Base-by-base conservation (phyloP, 2,113 vertebrate species). In the Sylvilagus bachmani region DNA sequence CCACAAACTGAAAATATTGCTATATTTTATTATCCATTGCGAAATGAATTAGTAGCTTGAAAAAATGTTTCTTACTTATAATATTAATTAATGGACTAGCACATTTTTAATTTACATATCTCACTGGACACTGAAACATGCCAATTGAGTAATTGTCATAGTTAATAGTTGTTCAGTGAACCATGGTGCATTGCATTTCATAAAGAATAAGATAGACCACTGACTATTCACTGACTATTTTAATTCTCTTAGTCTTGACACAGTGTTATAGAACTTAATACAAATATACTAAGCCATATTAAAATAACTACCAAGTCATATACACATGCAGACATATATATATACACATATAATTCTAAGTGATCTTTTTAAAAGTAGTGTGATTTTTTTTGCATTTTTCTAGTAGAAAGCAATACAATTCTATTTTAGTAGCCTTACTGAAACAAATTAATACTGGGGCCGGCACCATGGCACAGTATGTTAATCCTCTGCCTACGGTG, bases 51-150 rank as follows among this genome's bases (percentile, higher is more conserved):
- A 83, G 73, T 80, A 85, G 36, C 44, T 44, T 27, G 31, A 75
- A n/a, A 82, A 79, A 79, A 89, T 12, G 12, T 66, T 90, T 93
- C 55, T 80, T 75, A n/a, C 25, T 93, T 77, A 83, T n/a, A 88
- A n/a, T 96, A 94, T 88, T 93, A 96, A 97, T 96, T 97, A 96
- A 91, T 89, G 66, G 91, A 25, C 80, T 82, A 92, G 81, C 27
- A 92, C 58, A 96, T 93, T 95, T 69, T 90, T 92, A 91, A 96
- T 96, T 96, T 97, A 92, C 94, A 97, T 96, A 94, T 53, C 84
- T 94, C 94, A 86, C 87, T 94, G 33, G 92, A 96, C 86, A 81
- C 69, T 90, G 64, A 96, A 97, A 90, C 87, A 82, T 93, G 78
- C 77, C 95, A 97, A 14, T 2, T 95, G 95, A 97, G 81, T 4